These are phyloP conservation scores for Seriola rivoliana DNA, from an alignment of 2,113 vertebrate species.

Conservation along the genomic window DNA sequence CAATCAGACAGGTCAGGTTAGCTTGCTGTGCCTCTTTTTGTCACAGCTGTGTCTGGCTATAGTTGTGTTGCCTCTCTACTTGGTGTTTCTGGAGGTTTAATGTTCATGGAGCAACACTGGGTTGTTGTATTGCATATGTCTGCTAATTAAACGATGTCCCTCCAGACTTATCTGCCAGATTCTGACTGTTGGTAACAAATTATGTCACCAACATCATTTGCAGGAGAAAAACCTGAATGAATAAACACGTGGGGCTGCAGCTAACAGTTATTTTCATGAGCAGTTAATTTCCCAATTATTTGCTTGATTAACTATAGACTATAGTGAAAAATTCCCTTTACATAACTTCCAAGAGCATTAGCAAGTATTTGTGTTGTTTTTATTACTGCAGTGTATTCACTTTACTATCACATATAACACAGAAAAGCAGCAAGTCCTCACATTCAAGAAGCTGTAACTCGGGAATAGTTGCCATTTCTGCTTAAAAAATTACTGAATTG, in stretches of 20 bases:
- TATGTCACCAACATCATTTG: neutral
- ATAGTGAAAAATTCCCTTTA: neutral
- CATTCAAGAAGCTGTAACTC: neutral
- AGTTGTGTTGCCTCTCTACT: conserved; percentile 3
- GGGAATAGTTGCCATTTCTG: too few relatives aligned
- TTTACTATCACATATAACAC: too few relatives aligned
- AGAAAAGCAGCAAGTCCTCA: neutral
- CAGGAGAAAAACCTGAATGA: neutral
- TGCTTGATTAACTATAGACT: neutral
- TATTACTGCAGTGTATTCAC: neutral
- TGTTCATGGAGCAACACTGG: neutral
- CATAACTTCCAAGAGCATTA: neutral
- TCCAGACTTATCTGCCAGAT: neutral
- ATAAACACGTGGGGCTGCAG: neutral
- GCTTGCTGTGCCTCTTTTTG: neutral
- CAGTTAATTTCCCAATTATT: neutral
- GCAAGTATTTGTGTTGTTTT: neutral
- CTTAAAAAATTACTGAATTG: neutral
- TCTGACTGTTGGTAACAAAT: neutral
- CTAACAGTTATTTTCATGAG: neutral
- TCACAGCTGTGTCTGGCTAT: neutral
- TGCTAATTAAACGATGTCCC: neutral
- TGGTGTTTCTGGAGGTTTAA: conserved; percentile 1
- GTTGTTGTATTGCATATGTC: conserved; percentile 16
- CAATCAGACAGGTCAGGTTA: conserved; percentile 37